These are phyloP conservation scores for Coremacera marginata DNA, from an alignment of 2,888 invertebrate species.

Conservation along the genomic window DNA sequence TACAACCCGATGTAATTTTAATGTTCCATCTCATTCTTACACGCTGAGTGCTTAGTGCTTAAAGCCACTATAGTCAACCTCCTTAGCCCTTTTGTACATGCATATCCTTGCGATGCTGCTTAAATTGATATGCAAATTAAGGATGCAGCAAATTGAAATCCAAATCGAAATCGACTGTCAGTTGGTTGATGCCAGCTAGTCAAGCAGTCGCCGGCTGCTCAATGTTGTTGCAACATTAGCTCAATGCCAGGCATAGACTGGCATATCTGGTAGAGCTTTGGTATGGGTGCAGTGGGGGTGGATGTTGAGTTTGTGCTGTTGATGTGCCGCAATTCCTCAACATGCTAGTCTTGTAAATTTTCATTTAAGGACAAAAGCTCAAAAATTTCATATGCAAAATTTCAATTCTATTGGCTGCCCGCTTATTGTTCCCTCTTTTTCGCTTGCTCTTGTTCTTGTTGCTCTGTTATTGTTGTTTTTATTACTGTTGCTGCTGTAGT, in stretches of 20 bases:
- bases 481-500: neutral
- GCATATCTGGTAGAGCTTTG: neutral
- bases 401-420: neutral
- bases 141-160: conserved; percentile 38
- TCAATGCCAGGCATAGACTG: neutral
- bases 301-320: too few species aligned
- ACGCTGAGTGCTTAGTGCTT: neutral
- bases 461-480: neutral
- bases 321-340: conserved; percentile 2
- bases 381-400: conserved; percentile 1
- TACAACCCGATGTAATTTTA: neutral
- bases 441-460: neutral
- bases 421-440: neutral
- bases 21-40: neutral
- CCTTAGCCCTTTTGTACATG: neutral
- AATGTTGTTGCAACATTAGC: neutral
- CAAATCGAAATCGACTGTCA: conserved; percentile 22
- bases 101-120: neutral
- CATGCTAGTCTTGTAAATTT: neutral
- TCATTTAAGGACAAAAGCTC: neutral
- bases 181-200: neutral
- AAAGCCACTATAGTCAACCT: neutral
- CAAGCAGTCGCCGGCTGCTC: neutral
- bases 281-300: neutral
- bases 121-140: conserved; percentile 37